Conservation (phyloP, 2,888 invertebrate species). For the Drosophila stalkeri region DNA sequence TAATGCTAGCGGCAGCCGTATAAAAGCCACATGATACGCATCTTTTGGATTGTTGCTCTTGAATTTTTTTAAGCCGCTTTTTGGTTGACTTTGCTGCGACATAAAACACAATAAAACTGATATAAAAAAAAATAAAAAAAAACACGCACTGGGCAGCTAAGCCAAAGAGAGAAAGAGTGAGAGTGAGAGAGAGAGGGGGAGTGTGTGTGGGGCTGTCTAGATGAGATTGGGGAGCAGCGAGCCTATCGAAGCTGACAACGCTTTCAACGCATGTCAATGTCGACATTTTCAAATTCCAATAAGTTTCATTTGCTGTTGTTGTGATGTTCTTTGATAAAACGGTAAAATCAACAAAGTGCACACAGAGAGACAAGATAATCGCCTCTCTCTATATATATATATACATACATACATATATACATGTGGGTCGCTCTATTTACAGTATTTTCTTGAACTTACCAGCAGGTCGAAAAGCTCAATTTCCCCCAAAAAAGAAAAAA, state of each 20-base stretch:
- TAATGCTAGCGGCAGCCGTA: constrained; percentile 49
- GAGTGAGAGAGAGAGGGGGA: neutral
- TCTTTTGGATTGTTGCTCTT: constrained; percentile 70
- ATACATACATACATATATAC: neutral
- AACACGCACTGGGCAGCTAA: constrained; percentile 4
- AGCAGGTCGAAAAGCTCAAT: constrained; percentile 22
- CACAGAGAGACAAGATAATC: constrained; percentile 10
- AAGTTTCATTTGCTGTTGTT: constrained; percentile 46
- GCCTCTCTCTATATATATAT: neutral
- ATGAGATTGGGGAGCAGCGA: constrained; percentile 10
- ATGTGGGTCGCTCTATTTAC: constrained; percentile 7
- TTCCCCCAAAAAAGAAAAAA: constrained; percentile 6
- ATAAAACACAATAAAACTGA: constrained; percentile 72
- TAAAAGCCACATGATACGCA: constrained; percentile 69
- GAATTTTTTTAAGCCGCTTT: constrained; percentile 56
- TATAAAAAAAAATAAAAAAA: constrained; percentile 32
- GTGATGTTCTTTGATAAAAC: constrained; percentile 50
- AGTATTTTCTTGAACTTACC: constrained; percentile 40
- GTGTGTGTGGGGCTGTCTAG: neutral
- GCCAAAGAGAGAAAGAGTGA: neutral
- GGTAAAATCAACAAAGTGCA: constrained; percentile 43
- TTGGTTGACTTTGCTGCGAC: constrained; percentile 62
- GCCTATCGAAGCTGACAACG: constrained; percentile 42
- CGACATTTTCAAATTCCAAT: constrained; percentile 74
- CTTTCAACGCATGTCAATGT: constrained; percentile 68